Base-by-base conservation (phyloP, 2,888 invertebrate genomes). In the Gymnoscelis rufifasciata region DNA sequence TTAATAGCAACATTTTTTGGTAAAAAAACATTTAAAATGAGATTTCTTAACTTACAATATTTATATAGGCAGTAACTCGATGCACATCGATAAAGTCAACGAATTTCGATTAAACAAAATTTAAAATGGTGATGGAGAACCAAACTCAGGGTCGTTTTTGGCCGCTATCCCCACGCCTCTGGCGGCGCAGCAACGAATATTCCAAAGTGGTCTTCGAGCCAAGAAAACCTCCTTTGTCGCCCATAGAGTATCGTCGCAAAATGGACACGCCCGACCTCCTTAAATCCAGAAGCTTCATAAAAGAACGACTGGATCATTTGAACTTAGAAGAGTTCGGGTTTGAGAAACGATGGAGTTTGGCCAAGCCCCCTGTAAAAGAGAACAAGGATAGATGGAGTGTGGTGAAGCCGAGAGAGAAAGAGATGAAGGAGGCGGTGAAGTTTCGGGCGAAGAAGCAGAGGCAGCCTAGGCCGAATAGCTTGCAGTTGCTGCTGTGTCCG, bases 171-270 rank as follows among this genome's bases (percentile, higher is more conserved):
- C 88, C 88, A 13, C 77, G 83, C 7, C 63, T 88, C 11, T 88
- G 87, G 87, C 77, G 88, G 27, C 72, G 84, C 43, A 88, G 88
- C 66, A 84, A 75, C 59, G 88, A 88, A 43, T 88, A 83, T 57
- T 80, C 86, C 28, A 88, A 86, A 64, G 78, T 86, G 15, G 86
- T 84, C n/a, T 88, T 86, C 66, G 86, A 84, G 40, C 84, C 84
- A 1, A 61, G 87, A 59, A 74, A 76, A 65, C 86, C 84, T 1
- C 82, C 83, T 1, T 63, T 71, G 2, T 83, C 83, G 38, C 83
- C 83, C 6, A 66, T 81, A 38, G 82, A 83, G 60, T 68, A 76
- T 26, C 71, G 82, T 27, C 76, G 65, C 44, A 62, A 45, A 31
- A 51, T 49, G 28, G 68, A 82, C 14, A 80, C 83, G 4, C 86